phyloP scores from a whole-genome alignment of 2,888 invertebrate species.

The Pecten maximus region DNA sequence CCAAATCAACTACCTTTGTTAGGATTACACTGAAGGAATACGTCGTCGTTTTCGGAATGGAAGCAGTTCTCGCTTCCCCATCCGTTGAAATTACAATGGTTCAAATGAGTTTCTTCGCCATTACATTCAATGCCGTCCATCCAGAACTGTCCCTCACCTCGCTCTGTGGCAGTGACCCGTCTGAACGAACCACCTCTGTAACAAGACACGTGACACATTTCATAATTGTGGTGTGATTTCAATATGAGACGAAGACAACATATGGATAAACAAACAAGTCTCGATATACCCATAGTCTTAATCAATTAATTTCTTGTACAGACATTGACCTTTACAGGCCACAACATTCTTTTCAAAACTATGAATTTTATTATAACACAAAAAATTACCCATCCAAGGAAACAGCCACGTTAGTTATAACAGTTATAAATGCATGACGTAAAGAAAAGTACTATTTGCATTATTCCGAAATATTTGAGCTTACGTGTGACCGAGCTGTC shows the following conservation, averaged over 20 bases:
- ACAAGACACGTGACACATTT: neutral
- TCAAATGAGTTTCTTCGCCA: neutral
- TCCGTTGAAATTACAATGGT: neutral
- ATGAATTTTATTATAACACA: no score
- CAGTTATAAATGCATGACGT: no score
- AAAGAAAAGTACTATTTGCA: no score
- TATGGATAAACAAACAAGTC: no score
- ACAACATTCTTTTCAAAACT: no score
- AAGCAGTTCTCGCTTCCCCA: neutral
- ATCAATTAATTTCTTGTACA: no score
- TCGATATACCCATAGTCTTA: no score
- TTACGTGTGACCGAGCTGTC: constrained; percentile 13
- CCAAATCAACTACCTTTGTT: constrained; percentile 8
- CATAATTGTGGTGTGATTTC: no score
- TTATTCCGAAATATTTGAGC: neutral
- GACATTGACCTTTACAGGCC: no score
- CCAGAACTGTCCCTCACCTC: neutral
- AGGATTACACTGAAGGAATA: neutral
- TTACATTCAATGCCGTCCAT: neutral
- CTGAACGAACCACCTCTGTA: neutral
- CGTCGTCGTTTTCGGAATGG: neutral
- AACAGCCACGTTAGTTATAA: no score
- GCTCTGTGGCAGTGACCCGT: neutral
- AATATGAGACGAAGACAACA: no score
- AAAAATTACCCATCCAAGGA: no score